These are phyloP conservation scores for Dysmachus trigonus DNA, from an alignment of 2,888 invertebrate genomes.

Conservation along the genomic window DNA sequence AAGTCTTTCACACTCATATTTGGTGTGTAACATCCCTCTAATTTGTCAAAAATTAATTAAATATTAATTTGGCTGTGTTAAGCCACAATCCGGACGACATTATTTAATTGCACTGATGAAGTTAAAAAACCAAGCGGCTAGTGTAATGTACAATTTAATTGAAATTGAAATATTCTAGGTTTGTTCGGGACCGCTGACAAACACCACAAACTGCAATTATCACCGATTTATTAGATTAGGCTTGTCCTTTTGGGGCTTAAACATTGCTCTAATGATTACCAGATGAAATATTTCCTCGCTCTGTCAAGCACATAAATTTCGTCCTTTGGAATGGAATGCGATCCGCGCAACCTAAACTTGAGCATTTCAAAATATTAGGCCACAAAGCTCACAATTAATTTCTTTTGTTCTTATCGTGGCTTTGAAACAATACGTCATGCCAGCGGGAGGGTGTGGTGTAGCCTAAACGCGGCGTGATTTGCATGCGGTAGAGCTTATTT, in stretches of 20 bases:
- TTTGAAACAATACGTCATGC: not conserved
- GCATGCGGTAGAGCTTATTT: not conserved
- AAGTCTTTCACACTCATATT: no score
- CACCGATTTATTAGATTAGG: not conserved
- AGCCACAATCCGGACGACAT: not conserved
- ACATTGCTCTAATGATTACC: not conserved
- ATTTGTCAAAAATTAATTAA: not conserved
- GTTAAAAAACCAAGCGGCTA: not conserved
- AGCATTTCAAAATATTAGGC: not conserved
- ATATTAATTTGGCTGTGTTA: not conserved
- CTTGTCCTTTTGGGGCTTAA: not conserved
- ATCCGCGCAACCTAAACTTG: not conserved
- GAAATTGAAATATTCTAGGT: not conserved
- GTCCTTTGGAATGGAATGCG: not conserved
- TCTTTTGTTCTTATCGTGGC: not conserved
- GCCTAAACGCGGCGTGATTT: not conserved
- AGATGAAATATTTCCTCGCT: not conserved
- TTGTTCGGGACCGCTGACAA: not conserved
- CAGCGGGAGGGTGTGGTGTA: not conserved
- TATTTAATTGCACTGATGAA: not conserved
- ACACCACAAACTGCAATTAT: not conserved
- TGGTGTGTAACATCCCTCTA: not conserved
- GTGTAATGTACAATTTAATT: not conserved
- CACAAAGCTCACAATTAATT: constrained; percentile 39
- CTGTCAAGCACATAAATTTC: not conserved